Evolutionary conservation across 35 echinoderm and acorn worm genomes (phyloP).

Genomic region (Heliocidaris erythrogramma): DNA sequence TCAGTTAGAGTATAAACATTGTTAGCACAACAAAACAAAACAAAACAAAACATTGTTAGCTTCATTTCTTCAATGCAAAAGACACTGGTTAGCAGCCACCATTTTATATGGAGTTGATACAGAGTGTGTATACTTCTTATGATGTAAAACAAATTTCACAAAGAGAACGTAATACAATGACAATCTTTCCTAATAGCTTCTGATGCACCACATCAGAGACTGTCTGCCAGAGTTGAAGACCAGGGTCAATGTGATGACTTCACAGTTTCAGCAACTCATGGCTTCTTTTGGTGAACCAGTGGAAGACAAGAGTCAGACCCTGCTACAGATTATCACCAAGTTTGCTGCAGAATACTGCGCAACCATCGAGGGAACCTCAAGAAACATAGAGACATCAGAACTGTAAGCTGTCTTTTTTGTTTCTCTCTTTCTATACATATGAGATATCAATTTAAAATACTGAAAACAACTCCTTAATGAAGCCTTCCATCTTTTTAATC

Average conservation of each 20-base stretch:
- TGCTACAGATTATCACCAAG: constrained; percentile 97
- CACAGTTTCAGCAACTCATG: constrained; percentile 90
- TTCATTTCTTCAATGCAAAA: too few species aligned
- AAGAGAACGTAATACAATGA: not conserved
- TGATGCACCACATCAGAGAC: constrained; percentile 99
- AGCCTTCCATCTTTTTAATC: not conserved
- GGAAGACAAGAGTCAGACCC: constrained; percentile 92
- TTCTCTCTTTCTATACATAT: not conserved
- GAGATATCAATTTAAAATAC: not conserved
- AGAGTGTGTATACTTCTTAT: not conserved
- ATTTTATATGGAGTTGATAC: too few species aligned
- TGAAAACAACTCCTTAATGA: not conserved
- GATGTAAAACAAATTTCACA: not conserved
- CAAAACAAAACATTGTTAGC: too few species aligned
- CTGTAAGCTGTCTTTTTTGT: not conserved
- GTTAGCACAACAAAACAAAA: too few species aligned
- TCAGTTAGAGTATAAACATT: too few species aligned
- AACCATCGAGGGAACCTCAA: constrained; percentile 95
- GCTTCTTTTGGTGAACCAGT: constrained; percentile 96
- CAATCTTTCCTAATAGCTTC: constrained; percentile 57
- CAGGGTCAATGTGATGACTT: constrained; percentile 94
- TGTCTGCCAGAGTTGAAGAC: constrained; percentile 96
- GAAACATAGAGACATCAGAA: constrained; percentile 97
- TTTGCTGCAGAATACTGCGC: constrained; percentile 98
- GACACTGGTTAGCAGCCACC: too few species aligned